Base-by-base conservation (phyloP, 2,888 invertebrate species). In the Zygaena filipendulae region DNA sequence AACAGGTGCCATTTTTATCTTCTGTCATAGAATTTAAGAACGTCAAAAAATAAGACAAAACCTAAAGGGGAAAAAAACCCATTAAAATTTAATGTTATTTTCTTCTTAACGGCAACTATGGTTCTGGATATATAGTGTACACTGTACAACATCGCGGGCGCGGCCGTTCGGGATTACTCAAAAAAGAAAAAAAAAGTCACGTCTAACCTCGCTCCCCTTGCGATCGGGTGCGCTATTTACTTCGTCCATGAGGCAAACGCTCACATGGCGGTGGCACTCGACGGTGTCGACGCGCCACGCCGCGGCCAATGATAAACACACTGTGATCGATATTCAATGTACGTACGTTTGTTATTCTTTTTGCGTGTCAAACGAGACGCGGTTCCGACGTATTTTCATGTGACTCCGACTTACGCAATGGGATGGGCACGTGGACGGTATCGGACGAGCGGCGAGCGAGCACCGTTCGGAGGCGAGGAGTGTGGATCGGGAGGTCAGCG, bases 301-400 rank as follows among this genome's bases (percentile, higher is more conserved):
- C 52, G 53, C 47, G 44, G 29, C 34, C 47, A 49, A 60, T 57
- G 51, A 62, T 63, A 71, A 68, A 68, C 68, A 68, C 52, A 40
- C 42, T 48, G 47, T 62, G 58, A 69, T 69, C 70, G 63, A 71
- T 70, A 66, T 16, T 16, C 5, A 16, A 16, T 53, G 40, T 40
- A 47, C 52, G 51, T 54, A 48, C 50, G 55, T 59, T 67, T 67
- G 63, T 71, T 67, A 62, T 66, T n/a, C n/a, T n/a, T 55, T 54
- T 62, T 47, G 59, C 58, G 52, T 63, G 64, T 62, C 68, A 67
- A 67, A 70, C 64, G 67, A 72, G 72, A 69, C 49, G 49, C 52
- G 60, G 63, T 59, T 55, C 57, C n/a, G n/a, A 39, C 42, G 47
- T 52, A 32, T 31, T 25, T 20, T 10, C 8, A n/a, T 4, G 4